Evolutionary conservation across 2,797 vertebrate genomes (phyloP).

Genomic region (Microchirus variegatus): DNA sequence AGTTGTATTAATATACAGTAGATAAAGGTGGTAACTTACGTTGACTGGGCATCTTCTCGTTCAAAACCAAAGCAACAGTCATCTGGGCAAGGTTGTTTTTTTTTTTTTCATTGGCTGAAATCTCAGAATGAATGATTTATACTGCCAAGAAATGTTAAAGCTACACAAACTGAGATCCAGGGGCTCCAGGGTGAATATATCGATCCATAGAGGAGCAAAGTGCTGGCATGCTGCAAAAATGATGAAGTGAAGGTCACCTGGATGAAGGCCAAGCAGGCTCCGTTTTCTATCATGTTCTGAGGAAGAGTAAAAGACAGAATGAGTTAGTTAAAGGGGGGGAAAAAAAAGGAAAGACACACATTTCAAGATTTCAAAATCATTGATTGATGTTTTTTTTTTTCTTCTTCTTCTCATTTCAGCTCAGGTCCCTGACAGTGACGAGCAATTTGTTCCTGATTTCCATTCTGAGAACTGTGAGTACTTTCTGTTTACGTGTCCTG

Average conservation of each 20-base stretch:
- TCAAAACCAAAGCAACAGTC: no score
- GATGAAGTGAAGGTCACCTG: slow-evolving; percentile 60
- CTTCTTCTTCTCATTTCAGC: slow-evolving; percentile 79
- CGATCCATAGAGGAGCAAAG: slow-evolving; percentile 56
- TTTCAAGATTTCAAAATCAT: slow-evolving; percentile 17
- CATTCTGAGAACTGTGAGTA: slow-evolving; percentile 98
- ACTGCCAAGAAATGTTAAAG: not conserved
- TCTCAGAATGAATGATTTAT: not conserved
- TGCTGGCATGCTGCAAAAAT: slow-evolving; percentile 53
- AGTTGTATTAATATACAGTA: no score
- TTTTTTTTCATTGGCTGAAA: not conserved
- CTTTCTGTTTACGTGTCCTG: slow-evolving; percentile 16
- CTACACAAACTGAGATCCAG: not conserved
- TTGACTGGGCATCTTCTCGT: no score
- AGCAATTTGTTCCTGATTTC: slow-evolving; percentile 98
- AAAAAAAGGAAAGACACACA: not conserved
- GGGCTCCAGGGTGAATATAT: slow-evolving; percentile 31
- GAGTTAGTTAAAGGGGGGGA: not conserved
- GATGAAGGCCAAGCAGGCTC: slow-evolving; percentile 27
- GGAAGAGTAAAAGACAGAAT: slow-evolving; percentile 23
- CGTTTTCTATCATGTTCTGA: slow-evolving; percentile 35
- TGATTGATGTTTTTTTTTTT: slow-evolving; percentile 24
- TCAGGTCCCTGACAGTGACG: slow-evolving; percentile 98
- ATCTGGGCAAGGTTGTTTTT: no score
- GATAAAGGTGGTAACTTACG: no score